phyloP scores from a whole-genome alignment of 2,797 vertebrate genomes.

The Pseudochirops cupreus region DNA sequence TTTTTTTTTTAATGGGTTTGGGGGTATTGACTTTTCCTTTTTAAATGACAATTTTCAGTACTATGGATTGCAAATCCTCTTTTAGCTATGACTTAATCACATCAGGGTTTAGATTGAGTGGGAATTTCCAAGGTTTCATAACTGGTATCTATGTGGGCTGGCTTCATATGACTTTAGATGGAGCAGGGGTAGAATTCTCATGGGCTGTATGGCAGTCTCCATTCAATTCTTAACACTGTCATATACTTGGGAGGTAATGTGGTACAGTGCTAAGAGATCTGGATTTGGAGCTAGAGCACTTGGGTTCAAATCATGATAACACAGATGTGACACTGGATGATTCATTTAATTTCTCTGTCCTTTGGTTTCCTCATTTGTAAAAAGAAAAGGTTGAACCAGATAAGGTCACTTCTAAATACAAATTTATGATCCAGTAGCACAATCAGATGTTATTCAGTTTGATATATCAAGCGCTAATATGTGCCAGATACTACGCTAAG shows the following conservation, averaged over 20 bases:
- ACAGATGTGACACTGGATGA: not conserved
- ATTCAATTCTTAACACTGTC: not conserved
- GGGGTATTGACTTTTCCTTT: not conserved
- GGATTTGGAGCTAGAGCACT: not conserved
- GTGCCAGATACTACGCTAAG: not conserved
- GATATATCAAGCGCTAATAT: not conserved
- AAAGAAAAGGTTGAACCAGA: not conserved
- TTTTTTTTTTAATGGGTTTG: not conserved
- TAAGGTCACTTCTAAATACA: not conserved
- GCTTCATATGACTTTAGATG: not conserved
- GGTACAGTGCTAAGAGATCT: not conserved
- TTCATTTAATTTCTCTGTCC: not conserved
- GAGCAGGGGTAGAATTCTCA: not conserved
- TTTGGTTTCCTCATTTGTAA: not conserved
- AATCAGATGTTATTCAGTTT: not conserved
- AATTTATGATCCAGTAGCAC: not conserved
- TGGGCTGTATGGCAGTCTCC: not conserved
- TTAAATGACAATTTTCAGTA: not conserved
- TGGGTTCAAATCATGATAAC: not conserved
- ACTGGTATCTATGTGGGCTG: not conserved
- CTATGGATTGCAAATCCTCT: not conserved
- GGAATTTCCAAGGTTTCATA: not conserved
- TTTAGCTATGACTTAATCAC: not conserved
- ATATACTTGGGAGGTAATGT: not conserved
- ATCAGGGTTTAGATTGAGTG: conserved; percentile 12